Evolutionary conservation across 2,797 vertebrate species (phyloP).

Genomic region (Pachyuromys duprasi): DNA sequence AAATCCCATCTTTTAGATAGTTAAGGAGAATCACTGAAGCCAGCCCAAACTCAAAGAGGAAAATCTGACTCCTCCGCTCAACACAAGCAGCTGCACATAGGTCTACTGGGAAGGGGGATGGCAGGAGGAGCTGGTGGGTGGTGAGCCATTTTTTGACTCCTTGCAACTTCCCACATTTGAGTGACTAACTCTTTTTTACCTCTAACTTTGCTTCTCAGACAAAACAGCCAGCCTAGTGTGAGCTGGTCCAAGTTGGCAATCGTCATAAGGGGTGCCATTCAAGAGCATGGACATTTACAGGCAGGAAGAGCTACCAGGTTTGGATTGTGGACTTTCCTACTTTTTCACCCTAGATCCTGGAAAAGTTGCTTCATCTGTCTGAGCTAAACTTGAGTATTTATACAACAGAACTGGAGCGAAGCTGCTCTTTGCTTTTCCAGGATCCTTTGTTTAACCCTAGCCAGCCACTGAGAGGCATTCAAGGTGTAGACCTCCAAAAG

Average conservation of each 20-base stretch:
- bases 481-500: not conserved
- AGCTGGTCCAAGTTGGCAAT: not conserved
- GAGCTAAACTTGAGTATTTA: not conserved
- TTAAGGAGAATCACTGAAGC: not conserved
- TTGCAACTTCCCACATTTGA: not conserved
- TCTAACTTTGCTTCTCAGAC: not conserved
- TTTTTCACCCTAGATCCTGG: not conserved
- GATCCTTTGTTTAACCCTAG: not conserved
- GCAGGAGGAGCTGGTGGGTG: accelerated
- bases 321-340: not conserved
- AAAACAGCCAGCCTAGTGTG: not conserved
- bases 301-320: not conserved
- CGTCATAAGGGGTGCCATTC: not conserved
- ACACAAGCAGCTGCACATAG: not conserved
- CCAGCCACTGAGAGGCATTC: not conserved
- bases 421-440: not conserved
- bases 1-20: not conserved
- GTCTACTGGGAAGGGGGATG: not conserved
- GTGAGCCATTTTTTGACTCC: not conserved
- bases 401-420: constrained; percentile 15
- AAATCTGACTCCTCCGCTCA: not conserved
- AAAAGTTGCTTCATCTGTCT: not conserved
- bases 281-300: not conserved
- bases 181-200: not conserved
- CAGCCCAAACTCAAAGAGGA: not conserved